These are phyloP conservation scores for Leucoma salicis DNA, from an alignment of 2,888 invertebrate species.

Conservation along the genomic window DNA sequence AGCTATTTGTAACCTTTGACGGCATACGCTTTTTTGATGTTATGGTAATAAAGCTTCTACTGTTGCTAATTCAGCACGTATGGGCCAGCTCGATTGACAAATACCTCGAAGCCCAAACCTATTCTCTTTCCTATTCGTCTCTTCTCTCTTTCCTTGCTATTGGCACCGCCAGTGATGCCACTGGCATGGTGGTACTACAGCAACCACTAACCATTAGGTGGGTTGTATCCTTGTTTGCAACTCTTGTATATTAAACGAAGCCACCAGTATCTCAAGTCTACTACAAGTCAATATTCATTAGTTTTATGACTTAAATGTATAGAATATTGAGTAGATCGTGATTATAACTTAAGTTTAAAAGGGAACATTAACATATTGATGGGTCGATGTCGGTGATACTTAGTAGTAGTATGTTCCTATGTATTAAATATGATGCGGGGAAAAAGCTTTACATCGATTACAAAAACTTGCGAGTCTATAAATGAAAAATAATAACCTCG, in stretches of 20 bases:
- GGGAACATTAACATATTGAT: neutral
- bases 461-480: neutral
- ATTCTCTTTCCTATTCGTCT: too few relatives aligned
- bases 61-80: too few relatives aligned
- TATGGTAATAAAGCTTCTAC: too few relatives aligned
- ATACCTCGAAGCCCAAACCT: too few relatives aligned
- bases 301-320: neutral
- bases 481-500: neutral
- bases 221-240: neutral
- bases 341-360: neutral
- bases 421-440: neutral
- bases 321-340: neutral
- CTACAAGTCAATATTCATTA: neutral
- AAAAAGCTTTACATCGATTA: neutral
- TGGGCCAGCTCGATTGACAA: too few relatives aligned
- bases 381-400: neutral
- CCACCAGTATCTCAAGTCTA: too few relatives aligned
- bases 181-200: neutral
- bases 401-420: neutral
- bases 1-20: too few relatives aligned
- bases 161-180: neutral
- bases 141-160: too few relatives aligned
- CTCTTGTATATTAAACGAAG: too few relatives aligned
- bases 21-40: too few relatives aligned
- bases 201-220: neutral